These are phyloP conservation scores for Taeniopygia guttata DNA, from an alignment of 2,797 vertebrate genomes.

Conservation along the genomic window DNA sequence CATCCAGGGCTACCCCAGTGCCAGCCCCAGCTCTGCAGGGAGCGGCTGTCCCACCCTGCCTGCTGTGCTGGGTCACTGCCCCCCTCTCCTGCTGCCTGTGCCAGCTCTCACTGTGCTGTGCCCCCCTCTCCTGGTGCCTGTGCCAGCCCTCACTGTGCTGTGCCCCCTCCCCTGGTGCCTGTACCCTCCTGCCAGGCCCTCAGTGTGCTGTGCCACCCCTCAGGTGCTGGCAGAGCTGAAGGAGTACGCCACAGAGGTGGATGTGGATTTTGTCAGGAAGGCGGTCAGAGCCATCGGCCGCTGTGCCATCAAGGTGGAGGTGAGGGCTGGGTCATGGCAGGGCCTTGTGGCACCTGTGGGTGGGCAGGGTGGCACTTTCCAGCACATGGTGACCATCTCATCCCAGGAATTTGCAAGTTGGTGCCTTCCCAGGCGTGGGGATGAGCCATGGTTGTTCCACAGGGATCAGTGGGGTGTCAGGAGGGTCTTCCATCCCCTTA, in stretches of 20 bases:
- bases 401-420: accelerated
- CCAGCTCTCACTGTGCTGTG: background rate
- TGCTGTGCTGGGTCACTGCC: background rate
- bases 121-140: no score
- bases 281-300: conserved; percentile 95
- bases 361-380: background rate
- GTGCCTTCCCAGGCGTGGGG: background rate
- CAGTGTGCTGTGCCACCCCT: background rate
- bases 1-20: accelerated
- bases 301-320: conserved; percentile 99
- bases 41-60: background rate
- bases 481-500: background rate
- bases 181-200: background rate
- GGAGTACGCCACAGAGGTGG: conserved; percentile 96
- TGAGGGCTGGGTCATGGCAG: background rate
- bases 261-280: conserved; percentile 97
- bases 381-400: accelerated
- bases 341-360: background rate
- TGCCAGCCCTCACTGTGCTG: background rate
- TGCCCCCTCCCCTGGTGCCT: background rate
- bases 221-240: conserved; percentile 96
- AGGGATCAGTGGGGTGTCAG: accelerated
- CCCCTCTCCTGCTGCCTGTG: accelerated
- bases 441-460: background rate
- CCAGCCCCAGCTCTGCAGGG: background rate